These are phyloP conservation scores for Pseudeuparius sepicola DNA, from an alignment of 2,888 invertebrate genomes.

Conservation along the genomic window DNA sequence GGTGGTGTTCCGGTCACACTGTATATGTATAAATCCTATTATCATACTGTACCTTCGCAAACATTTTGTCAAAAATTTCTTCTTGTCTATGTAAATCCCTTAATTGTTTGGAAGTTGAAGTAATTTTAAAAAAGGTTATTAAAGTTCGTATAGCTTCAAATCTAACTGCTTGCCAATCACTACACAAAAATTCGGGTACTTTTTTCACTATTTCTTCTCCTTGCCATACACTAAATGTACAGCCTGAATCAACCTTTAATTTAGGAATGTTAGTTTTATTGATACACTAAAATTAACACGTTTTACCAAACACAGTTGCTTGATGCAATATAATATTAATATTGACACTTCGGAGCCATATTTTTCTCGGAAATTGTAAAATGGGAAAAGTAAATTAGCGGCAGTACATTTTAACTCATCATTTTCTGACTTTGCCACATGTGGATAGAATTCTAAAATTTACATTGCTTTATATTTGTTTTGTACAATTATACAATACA, in stretches of 20 bases:
- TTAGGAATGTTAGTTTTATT: too few species aligned
- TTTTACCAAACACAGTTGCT: too few species aligned
- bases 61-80: conserved; percentile 33
- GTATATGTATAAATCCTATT: not conserved
- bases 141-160: conserved; percentile 37
- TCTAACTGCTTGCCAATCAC: conserved; percentile 37
- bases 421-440: too few species aligned
- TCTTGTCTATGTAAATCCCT: conserved; percentile 26
- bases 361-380: too few species aligned
- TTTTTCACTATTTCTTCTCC: conserved; percentile 24
- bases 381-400: too few species aligned
- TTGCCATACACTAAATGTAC: conserved; percentile 26
- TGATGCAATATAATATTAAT: too few species aligned
- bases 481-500: too few species aligned
- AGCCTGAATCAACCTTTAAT: conserved; percentile 29
- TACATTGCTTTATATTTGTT: too few species aligned
- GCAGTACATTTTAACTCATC: too few species aligned
- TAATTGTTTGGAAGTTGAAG: conserved; percentile 19
- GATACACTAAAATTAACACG: too few species aligned
- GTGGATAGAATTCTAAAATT: too few species aligned
- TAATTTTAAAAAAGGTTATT: conserved; percentile 30
- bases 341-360: too few species aligned
- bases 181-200: conserved; percentile 33
- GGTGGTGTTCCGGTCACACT: not conserved
- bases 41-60: conserved; percentile 25